Conservation (phyloP, 1,140 invertebrate genomes). For the Sycophila sp. region DNA sequence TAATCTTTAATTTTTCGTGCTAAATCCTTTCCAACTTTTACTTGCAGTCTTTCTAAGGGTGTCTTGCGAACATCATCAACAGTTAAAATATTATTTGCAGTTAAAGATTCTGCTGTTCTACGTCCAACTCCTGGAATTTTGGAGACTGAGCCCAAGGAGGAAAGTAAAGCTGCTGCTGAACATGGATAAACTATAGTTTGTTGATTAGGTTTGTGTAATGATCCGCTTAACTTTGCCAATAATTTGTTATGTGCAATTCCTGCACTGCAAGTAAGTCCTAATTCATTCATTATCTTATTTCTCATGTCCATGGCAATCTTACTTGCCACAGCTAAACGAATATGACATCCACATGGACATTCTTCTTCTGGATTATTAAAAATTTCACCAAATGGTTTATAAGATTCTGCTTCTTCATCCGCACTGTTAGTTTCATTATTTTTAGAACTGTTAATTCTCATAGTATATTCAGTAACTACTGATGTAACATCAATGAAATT, state of each 20-base stretch:
- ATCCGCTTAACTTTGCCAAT: constrained; percentile 80
- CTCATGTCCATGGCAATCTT: constrained; percentile 78
- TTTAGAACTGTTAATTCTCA: constrained; percentile 31
- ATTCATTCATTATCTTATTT: constrained; percentile 70
- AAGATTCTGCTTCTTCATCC: constrained; percentile 29
- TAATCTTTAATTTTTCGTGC: constrained; percentile 75
- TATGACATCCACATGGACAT: constrained; percentile 78
- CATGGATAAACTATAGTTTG: constrained; percentile 82
- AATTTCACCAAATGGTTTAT: constrained; percentile 65
- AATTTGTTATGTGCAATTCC: constrained; percentile 87
- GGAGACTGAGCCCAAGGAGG: constrained; percentile 69
- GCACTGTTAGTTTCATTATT: background rate
- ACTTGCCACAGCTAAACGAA: constrained; percentile 73
- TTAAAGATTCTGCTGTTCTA: constrained; percentile 72
- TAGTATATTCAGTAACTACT: constrained; percentile 67
- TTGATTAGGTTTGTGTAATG: constrained; percentile 80
- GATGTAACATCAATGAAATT: constrained; percentile 81
- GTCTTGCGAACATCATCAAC: constrained; percentile 68
- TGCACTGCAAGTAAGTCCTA: constrained; percentile 82
- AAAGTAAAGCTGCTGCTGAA: constrained; percentile 72
- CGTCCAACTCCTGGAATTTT: constrained; percentile 79
- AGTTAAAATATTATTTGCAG: constrained; percentile 70
- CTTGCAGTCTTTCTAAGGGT: constrained; percentile 70
- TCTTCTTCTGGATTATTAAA: constrained; percentile 67
- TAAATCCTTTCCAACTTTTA: constrained; percentile 73